These are phyloP conservation scores for Apostichopus japonicus DNA, from an alignment of 35 echinoderm and acorn worm genomes.

Conservation along the genomic window DNA sequence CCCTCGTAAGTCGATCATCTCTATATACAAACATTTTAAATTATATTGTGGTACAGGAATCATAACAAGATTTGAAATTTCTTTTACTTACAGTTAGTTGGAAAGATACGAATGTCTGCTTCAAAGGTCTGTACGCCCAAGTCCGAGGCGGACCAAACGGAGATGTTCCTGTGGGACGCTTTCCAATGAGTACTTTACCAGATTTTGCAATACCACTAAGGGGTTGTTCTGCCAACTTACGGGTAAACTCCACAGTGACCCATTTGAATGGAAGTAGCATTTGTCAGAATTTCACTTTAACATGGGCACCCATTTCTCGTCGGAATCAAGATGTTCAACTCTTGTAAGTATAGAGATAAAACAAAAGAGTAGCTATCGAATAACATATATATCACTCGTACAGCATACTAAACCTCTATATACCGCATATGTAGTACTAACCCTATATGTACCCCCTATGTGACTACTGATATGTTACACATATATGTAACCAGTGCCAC, in stretches of 20 bases:
- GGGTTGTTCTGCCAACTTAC: not conserved
- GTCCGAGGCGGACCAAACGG: not conserved
- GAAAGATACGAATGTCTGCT: not conserved
- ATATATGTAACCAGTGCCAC: too few relatives aligned
- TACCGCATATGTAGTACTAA: too few relatives aligned
- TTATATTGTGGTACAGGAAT: too few relatives aligned
- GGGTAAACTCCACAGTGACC: not conserved
- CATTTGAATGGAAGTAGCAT: not conserved
- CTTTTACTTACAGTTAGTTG: not conserved
- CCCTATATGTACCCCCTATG: too few relatives aligned
- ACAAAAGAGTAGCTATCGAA: too few relatives aligned
- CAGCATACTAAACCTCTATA: too few relatives aligned
- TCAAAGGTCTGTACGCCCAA: constrained; percentile 16
- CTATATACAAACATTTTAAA: too few relatives aligned
- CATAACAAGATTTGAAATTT: not conserved
- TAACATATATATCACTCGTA: too few relatives aligned
- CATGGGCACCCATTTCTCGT: not conserved
- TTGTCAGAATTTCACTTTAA: not conserved
- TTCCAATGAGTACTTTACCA: not conserved
- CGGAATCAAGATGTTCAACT: not conserved
- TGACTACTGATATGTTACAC: too few relatives aligned
- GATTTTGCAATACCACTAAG: not conserved
- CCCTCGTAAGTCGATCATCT: too few relatives aligned
- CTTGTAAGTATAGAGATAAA: constrained; percentile 1
- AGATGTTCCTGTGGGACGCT: not conserved